Evolutionary conservation across 2,113 vertebrate genomes (phyloP).

Genomic region (Aramus guarauna): DNA sequence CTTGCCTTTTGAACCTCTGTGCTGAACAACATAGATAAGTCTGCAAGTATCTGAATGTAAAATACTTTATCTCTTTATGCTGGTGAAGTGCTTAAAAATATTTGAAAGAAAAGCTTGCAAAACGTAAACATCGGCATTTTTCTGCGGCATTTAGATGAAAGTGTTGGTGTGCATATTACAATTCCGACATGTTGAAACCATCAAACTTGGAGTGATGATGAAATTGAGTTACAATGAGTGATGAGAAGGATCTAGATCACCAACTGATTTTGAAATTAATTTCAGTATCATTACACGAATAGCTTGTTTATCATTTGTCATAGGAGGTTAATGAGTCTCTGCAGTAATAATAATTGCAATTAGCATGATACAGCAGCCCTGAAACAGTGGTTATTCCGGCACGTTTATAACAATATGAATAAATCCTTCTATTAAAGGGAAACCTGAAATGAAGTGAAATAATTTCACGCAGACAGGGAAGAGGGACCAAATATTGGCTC

Average conservation of each 20-base stretch:
- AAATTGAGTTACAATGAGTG: background rate
- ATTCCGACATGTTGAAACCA: background rate
- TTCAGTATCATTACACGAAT: background rate
- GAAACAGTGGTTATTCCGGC: background rate
- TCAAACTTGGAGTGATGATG: background rate
- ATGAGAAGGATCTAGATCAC: background rate
- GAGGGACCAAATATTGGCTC: background rate
- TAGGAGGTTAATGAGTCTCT: background rate
- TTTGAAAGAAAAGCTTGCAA: background rate
- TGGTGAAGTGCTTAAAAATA: background rate
- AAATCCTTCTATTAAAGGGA: background rate
- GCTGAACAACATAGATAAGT: background rate
- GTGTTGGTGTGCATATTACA: background rate
- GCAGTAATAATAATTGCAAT: background rate
- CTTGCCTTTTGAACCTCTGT: background rate
- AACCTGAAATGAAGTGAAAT: background rate
- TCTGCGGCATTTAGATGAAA: background rate
- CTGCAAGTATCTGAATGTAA: background rate
- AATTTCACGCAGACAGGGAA: background rate
- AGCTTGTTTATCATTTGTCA: background rate
- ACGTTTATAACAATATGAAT: background rate
- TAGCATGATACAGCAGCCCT: background rate
- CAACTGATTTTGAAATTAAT: conserved; percentile 9
- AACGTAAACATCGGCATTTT: background rate
- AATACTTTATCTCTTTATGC: background rate